phyloP scores from a whole-genome alignment of 1,140 invertebrate genomes.

The Platyura marginata region DNA sequence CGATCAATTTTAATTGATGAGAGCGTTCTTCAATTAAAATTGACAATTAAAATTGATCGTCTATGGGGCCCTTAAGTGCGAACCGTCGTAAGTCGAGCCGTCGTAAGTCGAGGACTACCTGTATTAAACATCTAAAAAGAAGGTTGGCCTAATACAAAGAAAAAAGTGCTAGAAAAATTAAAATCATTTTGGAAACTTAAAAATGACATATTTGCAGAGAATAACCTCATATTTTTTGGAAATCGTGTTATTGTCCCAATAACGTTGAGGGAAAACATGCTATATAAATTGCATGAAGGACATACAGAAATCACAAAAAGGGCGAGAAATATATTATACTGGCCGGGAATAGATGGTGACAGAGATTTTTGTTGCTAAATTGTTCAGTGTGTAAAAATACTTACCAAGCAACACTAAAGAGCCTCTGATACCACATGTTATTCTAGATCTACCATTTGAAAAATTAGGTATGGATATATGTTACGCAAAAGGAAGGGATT shows the following conservation, averaged over 20 bases:
- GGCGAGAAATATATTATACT: background rate
- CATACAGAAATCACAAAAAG: constrained; percentile 2
- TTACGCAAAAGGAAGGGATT: constrained; percentile 7
- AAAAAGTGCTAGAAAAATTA: too few species aligned
- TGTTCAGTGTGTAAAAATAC: constrained; percentile 15
- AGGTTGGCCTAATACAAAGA: too few species aligned
- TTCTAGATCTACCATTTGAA: constrained; percentile 12
- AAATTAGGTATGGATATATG: constrained; percentile 14
- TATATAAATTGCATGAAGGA: background rate
- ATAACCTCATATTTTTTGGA: constrained; percentile 4
- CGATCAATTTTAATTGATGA: too few species aligned
- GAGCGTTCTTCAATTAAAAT: too few species aligned
- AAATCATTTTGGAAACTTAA: too few species aligned
- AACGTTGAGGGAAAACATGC: background rate
- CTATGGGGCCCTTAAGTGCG: too few species aligned
- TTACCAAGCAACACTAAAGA: constrained; percentile 13
- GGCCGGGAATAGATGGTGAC: constrained; percentile 7
- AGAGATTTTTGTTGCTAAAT: constrained; percentile 8
- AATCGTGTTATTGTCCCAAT: constrained; percentile 3
- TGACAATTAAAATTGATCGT: too few species aligned
- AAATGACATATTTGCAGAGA: constrained; percentile 1
- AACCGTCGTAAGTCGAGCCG: too few species aligned
- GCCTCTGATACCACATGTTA: constrained; percentile 10
- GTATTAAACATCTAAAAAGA: too few species aligned
- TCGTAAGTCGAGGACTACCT: too few species aligned